Conservation (phyloP, 1,140 invertebrate genomes). For the Pissodes strobi region DNA sequence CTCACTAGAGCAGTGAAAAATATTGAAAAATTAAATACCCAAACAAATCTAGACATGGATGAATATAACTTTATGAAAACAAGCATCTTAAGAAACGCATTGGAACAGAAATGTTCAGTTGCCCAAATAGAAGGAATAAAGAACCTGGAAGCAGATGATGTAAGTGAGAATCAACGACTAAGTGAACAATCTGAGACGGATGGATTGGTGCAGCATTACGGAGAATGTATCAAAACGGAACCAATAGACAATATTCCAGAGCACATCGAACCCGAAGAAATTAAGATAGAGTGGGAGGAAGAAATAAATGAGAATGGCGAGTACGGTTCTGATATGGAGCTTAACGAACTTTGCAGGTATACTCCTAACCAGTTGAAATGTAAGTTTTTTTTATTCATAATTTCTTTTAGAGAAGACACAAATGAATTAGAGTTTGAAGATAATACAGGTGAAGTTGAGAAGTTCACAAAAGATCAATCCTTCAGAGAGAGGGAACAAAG, state of each 20-base stretch:
- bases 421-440: background rate
- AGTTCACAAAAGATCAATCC: background rate
- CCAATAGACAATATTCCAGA: background rate
- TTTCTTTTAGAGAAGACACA: slow-evolving; percentile 2
- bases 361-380: background rate
- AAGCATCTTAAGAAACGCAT: too few relatives aligned
- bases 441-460: background rate
- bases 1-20: too few relatives aligned
- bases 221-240: background rate
- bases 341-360: background rate
- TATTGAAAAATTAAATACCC: too few relatives aligned
- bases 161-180: too few relatives aligned
- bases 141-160: too few relatives aligned
- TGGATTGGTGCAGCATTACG: slow-evolving; percentile 8
- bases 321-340: slow-evolving; percentile 1
- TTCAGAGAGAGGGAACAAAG: background rate
- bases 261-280: background rate
- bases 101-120: too few relatives aligned
- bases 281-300: background rate
- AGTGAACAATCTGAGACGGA: too few relatives aligned
- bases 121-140: too few relatives aligned
- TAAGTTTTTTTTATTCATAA: background rate
- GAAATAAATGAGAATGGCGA: too few relatives aligned
- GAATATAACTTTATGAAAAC: too few relatives aligned
- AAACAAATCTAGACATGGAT: too few relatives aligned